Percentiles rank a stretch among this genome's conserved stretches.
phyloP scores from a whole-genome alignment of 2,797 vertebrate species.

The Apodemus agrarius region DNA sequence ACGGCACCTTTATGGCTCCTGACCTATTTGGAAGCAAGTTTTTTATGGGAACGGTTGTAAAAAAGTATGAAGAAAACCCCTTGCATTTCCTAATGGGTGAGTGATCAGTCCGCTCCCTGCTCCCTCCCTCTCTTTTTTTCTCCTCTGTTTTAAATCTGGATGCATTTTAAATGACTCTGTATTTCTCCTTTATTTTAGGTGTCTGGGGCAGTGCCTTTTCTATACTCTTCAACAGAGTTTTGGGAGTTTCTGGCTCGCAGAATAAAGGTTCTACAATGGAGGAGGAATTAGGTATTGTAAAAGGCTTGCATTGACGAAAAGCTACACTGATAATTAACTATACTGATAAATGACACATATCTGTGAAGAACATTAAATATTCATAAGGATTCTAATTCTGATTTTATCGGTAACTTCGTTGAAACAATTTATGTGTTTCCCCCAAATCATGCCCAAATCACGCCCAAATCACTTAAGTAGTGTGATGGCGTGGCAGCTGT shows the following conservation, averaged over 20 bases:
- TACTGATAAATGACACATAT: background rate
- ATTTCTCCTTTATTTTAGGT: slow-evolving; percentile 86
- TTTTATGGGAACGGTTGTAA: slow-evolving; percentile 98
- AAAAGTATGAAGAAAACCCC: slow-evolving; percentile 96
- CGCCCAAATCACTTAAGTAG: background rate
- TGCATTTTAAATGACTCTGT: background rate
- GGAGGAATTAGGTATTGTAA: slow-evolving; percentile 95
- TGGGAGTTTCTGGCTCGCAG: slow-evolving; percentile 92
- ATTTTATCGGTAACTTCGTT: background rate
- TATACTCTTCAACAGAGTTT: slow-evolving; percentile 98
- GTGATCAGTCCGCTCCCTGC: slow-evolving; percentile 55
- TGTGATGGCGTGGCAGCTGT: background rate
- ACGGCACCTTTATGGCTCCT: slow-evolving; percentile 99
- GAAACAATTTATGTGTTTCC: background rate
- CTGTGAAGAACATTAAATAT: background rate
- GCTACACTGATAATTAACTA: background rate
- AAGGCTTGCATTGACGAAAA: slow-evolving; percentile 11
- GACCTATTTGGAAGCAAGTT: slow-evolving; percentile 98
- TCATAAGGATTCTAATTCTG: background rate
- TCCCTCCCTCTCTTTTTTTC: background rate
- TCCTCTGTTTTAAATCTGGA: slow-evolving; percentile 10
- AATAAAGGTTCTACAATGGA: slow-evolving; percentile 95
- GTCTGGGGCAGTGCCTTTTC: slow-evolving; percentile 99
- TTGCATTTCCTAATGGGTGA: slow-evolving; percentile 99
- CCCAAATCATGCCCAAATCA: background rate